phyloP scores from a whole-genome alignment of 1,140 invertebrate genomes.

The honey bee (Apis mellifera) region Amel_HAv3.1 CM009931.2:25077001-25077500 shows the following conservation, averaged over 20 bases:
- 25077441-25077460: neutral
- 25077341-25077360: conserved; percentile 18
- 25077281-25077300: conserved; percentile 42
- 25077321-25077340: conserved; percentile 27
- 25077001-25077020: conserved; percentile 10
- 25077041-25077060: conserved; percentile 15
- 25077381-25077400: conserved; percentile 9
- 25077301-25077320: conserved; percentile 22
- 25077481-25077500: neutral
- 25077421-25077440: conserved; percentile 9
- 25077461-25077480: neutral
- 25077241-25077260: conserved; percentile 67
- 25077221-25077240: conserved; percentile 92
- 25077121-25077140: conserved; percentile 97
- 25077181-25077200: conserved; percentile 99
- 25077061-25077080: conserved; percentile 37
- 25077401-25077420: conserved; percentile 18
- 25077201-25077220: conserved; percentile 99
- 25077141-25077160: conserved; percentile 99
- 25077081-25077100: conserved; percentile 98
- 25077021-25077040: no score
- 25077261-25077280: conserved; percentile 36
- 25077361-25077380: conserved; percentile 27
- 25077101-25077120: conserved; percentile 99
- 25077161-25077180: conserved; percentile 99